Evolutionary conservation across 2,113 vertebrate species (phyloP), one percentile per base, ranked within the genome.

Genomic region (Sula dactylatra): DNA sequence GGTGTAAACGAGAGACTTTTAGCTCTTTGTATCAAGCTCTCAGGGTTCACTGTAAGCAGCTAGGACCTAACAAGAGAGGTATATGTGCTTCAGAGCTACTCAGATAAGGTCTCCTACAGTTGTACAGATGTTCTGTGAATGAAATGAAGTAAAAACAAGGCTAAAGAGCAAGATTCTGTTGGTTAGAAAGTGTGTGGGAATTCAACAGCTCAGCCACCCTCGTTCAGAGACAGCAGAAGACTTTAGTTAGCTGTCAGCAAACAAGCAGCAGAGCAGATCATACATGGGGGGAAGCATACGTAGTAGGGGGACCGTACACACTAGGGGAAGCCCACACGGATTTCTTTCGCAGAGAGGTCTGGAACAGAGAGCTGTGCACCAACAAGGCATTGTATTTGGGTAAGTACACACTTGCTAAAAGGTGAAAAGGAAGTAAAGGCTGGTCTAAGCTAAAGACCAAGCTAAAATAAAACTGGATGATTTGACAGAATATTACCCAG

Each of bases 301-400:
- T 0, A 34, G 58, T 0, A 44, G 11, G 36, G 29, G n/a, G 38
- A 52, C 47, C 65, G 12, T 2, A 9, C 34, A 25, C 4, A 47
- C 44, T 11, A 67, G 14, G 47, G 50, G 42, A 29, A 54, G 49
- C 25, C 22, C 21, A 11, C 0, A 0, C 29, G 52, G 65, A 66
- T 78, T 54, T 91, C 45, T 45, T 88, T 29, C 12, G 45, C 36
- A 29, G 65, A 11, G 11, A 64, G 49, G 29, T 21, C 55, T 55
- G 62, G 47, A 67, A 67, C 38, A 78, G 38, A 67, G 76, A 86
- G 47, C 61, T 56, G 13, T 24, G 4, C 18, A 0, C 16, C 45
- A 77, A 16, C 76, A 74, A 44, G 40, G 36, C 13, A 42, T 0
- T 17, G 45, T 15, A 22, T 38, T 32, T 72, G 49, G 44, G 44